phyloP scores from a whole-genome alignment of 2,113 vertebrate species.

The Zapornia atra region DNA sequence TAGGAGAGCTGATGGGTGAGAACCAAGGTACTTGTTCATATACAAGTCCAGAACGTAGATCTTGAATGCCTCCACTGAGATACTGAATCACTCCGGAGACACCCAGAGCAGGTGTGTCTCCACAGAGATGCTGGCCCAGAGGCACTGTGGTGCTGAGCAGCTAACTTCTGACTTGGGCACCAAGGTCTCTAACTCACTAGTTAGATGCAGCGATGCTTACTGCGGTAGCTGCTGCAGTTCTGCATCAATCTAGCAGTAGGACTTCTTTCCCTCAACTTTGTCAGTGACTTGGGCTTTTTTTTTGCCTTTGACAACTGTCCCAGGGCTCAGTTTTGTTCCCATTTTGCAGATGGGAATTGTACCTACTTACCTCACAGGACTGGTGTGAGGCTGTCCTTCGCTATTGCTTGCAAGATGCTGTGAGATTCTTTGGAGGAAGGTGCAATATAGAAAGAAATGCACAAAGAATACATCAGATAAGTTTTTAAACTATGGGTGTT shows the following conservation, averaged over 20 bases:
- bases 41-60: not conserved
- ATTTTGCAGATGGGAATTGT: not conserved
- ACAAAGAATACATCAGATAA: not conserved
- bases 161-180: not conserved
- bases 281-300: not conserved
- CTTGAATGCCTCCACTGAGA: not conserved
- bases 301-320: not conserved
- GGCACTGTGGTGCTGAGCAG: not conserved
- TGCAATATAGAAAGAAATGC: slow-evolving; percentile 25
- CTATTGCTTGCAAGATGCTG: not conserved
- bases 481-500: not conserved
- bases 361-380: not conserved
- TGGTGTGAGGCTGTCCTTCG: not conserved
- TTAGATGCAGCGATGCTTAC: not conserved
- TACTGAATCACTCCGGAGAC: not conserved
- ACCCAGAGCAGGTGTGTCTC: not conserved
- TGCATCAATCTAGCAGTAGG: not conserved
- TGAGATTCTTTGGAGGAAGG: slow-evolving; percentile 33
- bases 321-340: not conserved
- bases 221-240: not conserved
- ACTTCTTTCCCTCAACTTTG: not conserved
- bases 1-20: not conserved
- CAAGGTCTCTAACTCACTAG: not conserved
- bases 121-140: not conserved
- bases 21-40: not conserved